A percentile compares a stretch with the other conserved stretches of the same genome.
phyloP scores from a whole-genome alignment of 2,797 vertebrate genomes.

The Corythornis leucogaster region DNA sequence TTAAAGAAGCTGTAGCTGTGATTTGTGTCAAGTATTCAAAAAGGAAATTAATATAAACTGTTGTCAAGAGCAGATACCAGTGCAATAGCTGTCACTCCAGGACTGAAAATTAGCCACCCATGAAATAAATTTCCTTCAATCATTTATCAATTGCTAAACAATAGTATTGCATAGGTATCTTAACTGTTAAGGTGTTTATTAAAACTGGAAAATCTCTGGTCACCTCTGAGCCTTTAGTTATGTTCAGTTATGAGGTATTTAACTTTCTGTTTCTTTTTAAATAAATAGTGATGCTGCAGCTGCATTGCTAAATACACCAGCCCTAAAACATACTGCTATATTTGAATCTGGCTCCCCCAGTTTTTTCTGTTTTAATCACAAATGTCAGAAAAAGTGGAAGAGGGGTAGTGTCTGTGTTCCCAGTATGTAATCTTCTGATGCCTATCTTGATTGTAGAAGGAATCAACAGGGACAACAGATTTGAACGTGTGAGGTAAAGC shows the following conservation, averaged over 20 bases:
- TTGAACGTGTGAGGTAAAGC: background rate
- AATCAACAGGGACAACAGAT: background rate
- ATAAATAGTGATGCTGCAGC: background rate
- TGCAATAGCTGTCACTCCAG: background rate
- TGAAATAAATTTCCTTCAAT: background rate
- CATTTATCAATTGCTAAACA: background rate
- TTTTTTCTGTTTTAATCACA: background rate
- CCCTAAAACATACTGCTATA: background rate
- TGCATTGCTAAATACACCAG: background rate
- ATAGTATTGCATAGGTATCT: accelerated
- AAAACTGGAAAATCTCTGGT: background rate
- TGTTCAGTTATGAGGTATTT: background rate
- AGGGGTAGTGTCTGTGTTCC: background rate
- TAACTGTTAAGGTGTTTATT: background rate
- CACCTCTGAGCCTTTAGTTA: background rate
- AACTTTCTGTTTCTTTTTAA: background rate
- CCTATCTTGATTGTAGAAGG: background rate
- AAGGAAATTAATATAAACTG: background rate
- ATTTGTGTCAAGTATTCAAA: background rate
- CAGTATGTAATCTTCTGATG: background rate
- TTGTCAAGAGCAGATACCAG: background rate
- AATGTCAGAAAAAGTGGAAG: background rate
- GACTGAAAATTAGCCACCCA: background rate
- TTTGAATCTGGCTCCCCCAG: background rate
- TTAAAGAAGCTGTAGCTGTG: background rate